A percentile compares a stretch with the other conserved stretches of the same genome.
phyloP scores from a whole-genome alignment of 2,888 invertebrate species.

The Leptogaster cylindrica region DNA sequence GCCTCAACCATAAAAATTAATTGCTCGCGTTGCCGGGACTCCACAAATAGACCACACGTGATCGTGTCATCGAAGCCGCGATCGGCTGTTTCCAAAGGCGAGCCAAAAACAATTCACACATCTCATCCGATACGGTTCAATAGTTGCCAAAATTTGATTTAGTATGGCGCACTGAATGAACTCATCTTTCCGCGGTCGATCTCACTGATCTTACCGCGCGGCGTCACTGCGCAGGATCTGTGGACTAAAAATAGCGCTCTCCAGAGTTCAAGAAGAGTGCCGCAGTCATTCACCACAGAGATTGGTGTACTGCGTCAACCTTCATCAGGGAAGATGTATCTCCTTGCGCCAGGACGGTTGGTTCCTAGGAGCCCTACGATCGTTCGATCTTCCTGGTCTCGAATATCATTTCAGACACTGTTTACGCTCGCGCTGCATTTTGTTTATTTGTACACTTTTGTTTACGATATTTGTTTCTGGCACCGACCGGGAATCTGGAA shows the following conservation, averaged over 20 bases:
- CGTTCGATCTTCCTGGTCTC: neutral
- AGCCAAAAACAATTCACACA: constrained; percentile 7
- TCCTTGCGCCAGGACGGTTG: neutral
- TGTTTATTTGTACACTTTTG: constrained; percentile 23
- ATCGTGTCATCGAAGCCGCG: neutral
- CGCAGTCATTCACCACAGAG: neutral
- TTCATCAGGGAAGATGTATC: neutral
- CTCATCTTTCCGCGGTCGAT: neutral
- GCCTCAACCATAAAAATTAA: constrained; percentile 36
- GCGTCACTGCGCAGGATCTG: neutral
- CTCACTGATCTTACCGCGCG: neutral
- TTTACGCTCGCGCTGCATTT: constrained; percentile 18
- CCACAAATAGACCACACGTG: constrained; percentile 33
- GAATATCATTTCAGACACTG: neutral
- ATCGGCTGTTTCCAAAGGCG: neutral
- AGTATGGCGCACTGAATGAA: constrained; percentile 12
- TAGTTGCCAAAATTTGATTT: constrained; percentile 35
- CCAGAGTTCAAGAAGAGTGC: constrained; percentile 9
- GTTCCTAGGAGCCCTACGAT: neutral
- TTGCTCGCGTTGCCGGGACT: neutral
- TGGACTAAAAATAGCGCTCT: neutral
- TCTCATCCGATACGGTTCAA: constrained; percentile 6
- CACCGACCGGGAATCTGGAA: neutral
- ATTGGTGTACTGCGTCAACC: neutral
- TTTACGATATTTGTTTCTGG: constrained; percentile 21